These are phyloP conservation scores for Drosophila arizonae DNA, from an alignment of 1,140 invertebrate genomes.

Conservation along the genomic window DNA sequence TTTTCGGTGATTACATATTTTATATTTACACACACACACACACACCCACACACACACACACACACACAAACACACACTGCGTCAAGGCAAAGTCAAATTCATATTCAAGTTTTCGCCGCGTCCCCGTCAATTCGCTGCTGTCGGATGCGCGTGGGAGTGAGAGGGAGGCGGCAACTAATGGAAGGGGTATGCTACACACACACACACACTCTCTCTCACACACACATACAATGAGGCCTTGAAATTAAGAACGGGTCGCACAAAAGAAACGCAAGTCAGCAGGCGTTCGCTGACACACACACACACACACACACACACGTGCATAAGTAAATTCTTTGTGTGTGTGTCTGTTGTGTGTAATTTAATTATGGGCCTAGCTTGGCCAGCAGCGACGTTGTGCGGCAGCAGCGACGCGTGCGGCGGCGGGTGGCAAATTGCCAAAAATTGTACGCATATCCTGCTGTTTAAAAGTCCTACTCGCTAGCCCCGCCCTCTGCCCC, in stretches of 20 bases:
- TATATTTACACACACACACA: conserved; percentile 36
- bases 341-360: conserved; percentile 62
- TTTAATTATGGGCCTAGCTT: conserved; percentile 73
- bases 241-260: conserved; percentile 39
- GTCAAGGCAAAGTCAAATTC: conserved; percentile 43
- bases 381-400: conserved; percentile 24
- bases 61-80: conserved; percentile 1
- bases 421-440: conserved; percentile 79
- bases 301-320: conserved; percentile 26
- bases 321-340: conserved; percentile 24
- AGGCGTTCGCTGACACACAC: conserved; percentile 37
- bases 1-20: conserved; percentile 71
- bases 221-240: conserved; percentile 38
- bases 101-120: conserved; percentile 53
- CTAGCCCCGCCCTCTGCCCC: neutral
- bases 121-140: conserved; percentile 34
- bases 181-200: conserved; percentile 20
- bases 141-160: conserved; percentile 51
- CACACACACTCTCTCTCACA: no score
- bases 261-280: conserved; percentile 73
- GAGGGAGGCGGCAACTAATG: neutral
- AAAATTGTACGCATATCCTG: conserved; percentile 79
- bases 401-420: conserved; percentile 55
- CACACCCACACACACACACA: conserved; percentile 1
- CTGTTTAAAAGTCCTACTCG: conserved; percentile 70